Conservation (phyloP, 2,888 invertebrate genomes). For the Bugula neritina region DNA sequence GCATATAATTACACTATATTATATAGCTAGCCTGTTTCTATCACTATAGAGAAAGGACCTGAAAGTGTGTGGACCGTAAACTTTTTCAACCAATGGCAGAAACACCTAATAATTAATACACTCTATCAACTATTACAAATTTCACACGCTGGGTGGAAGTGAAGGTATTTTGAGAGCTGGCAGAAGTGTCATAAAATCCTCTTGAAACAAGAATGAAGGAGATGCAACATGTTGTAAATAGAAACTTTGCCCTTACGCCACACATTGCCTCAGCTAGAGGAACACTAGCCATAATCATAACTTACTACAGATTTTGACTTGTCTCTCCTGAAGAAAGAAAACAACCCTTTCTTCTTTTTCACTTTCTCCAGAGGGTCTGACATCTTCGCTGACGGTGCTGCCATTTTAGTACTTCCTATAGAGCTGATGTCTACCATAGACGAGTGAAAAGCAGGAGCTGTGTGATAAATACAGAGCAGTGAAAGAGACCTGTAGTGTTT, state of each 20-base stretch:
- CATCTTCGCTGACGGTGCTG: constrained; percentile 31
- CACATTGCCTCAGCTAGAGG: too few species aligned
- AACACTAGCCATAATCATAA: too few species aligned
- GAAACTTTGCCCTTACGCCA: too few species aligned
- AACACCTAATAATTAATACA: background rate
- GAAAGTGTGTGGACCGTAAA: too few species aligned
- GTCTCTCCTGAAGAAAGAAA: constrained; percentile 40
- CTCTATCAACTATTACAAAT: background rate
- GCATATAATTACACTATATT: too few species aligned
- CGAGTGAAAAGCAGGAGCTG: constrained; percentile 8
- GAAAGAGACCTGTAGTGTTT: too few species aligned
- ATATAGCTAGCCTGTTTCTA: too few species aligned
- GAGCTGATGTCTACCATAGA: constrained; percentile 23
- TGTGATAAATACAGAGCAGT: background rate
- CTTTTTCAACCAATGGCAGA: too few species aligned
- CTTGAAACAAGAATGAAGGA: too few species aligned
- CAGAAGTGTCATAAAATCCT: background rate
- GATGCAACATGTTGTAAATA: too few species aligned
- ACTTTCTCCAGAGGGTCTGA: constrained; percentile 56
- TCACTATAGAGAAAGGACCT: too few species aligned
- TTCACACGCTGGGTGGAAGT: background rate
- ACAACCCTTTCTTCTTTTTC: constrained; percentile 53
- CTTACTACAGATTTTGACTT: constrained; percentile 41
- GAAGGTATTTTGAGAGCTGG: background rate
- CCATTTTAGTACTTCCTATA: background rate